Base-by-base conservation (phyloP, 2,797 vertebrate species). In the Nyctibius grandis region DNA sequence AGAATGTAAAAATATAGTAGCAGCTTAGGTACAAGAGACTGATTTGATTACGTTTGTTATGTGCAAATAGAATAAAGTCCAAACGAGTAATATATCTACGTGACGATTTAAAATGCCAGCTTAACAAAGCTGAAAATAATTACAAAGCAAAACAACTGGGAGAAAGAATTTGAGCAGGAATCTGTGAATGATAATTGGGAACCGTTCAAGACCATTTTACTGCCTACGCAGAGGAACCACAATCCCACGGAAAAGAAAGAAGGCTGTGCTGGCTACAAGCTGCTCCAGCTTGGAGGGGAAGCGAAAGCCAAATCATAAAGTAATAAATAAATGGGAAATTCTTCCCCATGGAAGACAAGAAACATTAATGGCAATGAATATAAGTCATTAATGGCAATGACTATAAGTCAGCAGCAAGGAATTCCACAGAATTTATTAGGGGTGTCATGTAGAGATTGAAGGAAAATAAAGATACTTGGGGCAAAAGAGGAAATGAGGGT, bases 111-210 rank as follows among this genome's bases (percentile, higher is more conserved):
- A 93, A 96, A 91, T 72, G 92, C 95, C 92, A 96, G 94, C 73
- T 96, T 96, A 95, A 94, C 92, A 96, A 96, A 97, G 95, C 91
- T 96, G 95, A 97, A 96, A 97, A 96, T 95, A 96, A 97, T 97
- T 97, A 94, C 78, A 91, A 97, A 96, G 92, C 85, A 96, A 96
- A 96, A 96, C 95, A 96, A 88, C 25, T 44, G 78, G 81, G 93
- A 93, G 87, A 95, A 96, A 94, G 92, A 94, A 92, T 94, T 88
- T 74, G 53, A 88, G 88, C 73, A 81, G 87, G 76, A 96, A 92
- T 92, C 45, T 84, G 84, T 80, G 95, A 45, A 73, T 91, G 95
- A 81, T 95, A 89, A 92, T 31, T 89, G 73, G 89, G 91, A 96
- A 65, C 50, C 69, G 89, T 53, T 93, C 38, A 61, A 86, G 87